Conservation (phyloP, 2,113 vertebrate species). For the Rattus norvegicus region DNA sequence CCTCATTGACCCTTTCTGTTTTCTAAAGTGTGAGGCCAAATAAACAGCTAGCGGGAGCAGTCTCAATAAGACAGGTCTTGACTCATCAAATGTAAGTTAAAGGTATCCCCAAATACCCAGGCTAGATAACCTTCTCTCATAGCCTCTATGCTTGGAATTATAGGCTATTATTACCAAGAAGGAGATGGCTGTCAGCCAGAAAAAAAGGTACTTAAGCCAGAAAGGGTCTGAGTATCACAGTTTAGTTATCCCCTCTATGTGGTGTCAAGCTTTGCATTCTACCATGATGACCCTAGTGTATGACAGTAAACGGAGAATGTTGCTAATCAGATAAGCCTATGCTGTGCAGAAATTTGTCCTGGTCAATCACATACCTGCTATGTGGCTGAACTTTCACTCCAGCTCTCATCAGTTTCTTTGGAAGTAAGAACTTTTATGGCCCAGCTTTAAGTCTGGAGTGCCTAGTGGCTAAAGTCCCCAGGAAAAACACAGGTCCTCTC, state of each 20-base stretch:
- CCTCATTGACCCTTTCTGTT: background rate
- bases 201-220: background rate
- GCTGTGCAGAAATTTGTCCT: background rate
- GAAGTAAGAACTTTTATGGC: background rate
- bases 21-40: background rate
- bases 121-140: background rate
- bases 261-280: too few species aligned
- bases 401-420: background rate
- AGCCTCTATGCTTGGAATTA: background rate
- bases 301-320: background rate
- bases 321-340: background rate
- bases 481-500: background rate
- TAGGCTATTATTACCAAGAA: background rate
- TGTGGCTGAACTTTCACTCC: background rate
- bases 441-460: background rate
- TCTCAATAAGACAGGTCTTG: background rate
- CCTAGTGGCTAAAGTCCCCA: background rate
- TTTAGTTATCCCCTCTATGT: rapidly evolving
- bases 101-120: background rate
- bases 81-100: background rate
- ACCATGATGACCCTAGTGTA: too few species aligned
- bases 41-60: background rate
- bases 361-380: background rate
- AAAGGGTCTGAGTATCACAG: background rate
- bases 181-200: background rate